Evolutionary conservation across 2,888 invertebrate genomes (phyloP), one percentile per base, ranked within the genome.

Genomic region (Sesamia inferens): DNA sequence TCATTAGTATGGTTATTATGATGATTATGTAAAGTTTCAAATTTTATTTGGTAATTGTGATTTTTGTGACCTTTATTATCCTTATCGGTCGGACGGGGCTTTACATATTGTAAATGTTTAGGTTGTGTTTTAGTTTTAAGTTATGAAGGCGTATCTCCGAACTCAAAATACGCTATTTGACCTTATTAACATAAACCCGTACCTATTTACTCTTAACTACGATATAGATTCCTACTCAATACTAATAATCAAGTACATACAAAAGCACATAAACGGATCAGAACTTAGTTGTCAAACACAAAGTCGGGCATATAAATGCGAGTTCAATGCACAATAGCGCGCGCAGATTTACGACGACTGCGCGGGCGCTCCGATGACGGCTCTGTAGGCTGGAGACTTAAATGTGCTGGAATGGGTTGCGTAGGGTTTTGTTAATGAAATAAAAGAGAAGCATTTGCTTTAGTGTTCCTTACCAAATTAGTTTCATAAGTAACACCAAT

Each of bases 261-360:
- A 68, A 73, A 72, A 58, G 44, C 58, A 66, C 44, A 63, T 81
- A 74, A 74, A 79, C 31, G 80, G 64, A 79, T 81, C 79, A 74
- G 66, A 78, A 83, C 61, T 61, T 61, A 65, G 58, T 64, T 64
- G 80, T 82, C 74, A 64, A 78, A 78, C 69, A 82, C 68, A 81
- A 79, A 74, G 83, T 74, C 77, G 69, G 24, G 31, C 39, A 59
- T 68, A 77, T 81, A 78, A 85, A 86, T 77, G 79, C 47, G 71
- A 78, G 71, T 76, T 82, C 78, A 86, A 82, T 82, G 80, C 78
- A 85, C 85, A 85, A 86, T 86, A 64, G 85, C 59, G 72, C 65
- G 73, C 75, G 71, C 78, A 79, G 84, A 86, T 87, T 87, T 83
- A 86, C 87, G 87, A 83, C 58, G 76, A 67, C 71, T 71, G 81